phyloP scores from a whole-genome alignment of 2,113 vertebrate species.

The Ophthalmolycus amberensis region DNA sequence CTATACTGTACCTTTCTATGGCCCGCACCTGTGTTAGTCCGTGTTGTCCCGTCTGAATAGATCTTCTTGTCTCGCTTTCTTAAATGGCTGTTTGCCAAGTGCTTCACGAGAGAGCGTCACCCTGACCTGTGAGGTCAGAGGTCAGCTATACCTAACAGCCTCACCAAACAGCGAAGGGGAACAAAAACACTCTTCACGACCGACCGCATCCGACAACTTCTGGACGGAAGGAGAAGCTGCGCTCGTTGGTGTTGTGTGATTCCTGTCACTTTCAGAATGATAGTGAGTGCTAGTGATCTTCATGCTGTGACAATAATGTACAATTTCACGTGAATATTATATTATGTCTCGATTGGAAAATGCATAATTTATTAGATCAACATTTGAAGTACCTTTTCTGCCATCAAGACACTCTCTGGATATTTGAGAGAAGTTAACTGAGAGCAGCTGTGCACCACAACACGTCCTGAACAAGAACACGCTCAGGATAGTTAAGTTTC shows the following conservation, averaged over 20 bases:
- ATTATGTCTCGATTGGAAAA: constrained; percentile 60
- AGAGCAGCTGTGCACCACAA: constrained; percentile 22
- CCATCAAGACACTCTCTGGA: constrained; percentile 71
- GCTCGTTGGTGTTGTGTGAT: constrained; percentile 72
- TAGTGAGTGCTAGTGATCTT: constrained; percentile 61
- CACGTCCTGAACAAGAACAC: constrained; percentile 42
- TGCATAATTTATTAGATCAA: constrained; percentile 47
- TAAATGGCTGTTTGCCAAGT: constrained; percentile 62
- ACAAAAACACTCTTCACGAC: constrained; percentile 49
- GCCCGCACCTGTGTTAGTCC: constrained; percentile 73
- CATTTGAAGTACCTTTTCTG: constrained; percentile 48
- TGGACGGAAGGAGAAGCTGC: constrained; percentile 54
- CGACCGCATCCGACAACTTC: constrained; percentile 38
- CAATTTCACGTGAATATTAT: constrained; percentile 64
- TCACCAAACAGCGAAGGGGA: constrained; percentile 63
- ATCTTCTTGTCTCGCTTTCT: constrained; percentile 67
- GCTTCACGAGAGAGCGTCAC: constrained; percentile 61
- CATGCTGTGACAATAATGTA: constrained; percentile 76
- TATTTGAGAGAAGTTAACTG: constrained; percentile 46
- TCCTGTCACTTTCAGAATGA: constrained; percentile 52
- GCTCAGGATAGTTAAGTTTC: constrained; percentile 39
- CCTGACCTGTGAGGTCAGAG: constrained; percentile 57
- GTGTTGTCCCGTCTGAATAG: constrained; percentile 76
- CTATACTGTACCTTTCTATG: constrained; percentile 70
- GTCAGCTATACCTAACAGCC: constrained; percentile 63